Evolutionary conservation across 2,797 vertebrate species (phyloP).

Genomic region (Poecilia picta): DNA sequence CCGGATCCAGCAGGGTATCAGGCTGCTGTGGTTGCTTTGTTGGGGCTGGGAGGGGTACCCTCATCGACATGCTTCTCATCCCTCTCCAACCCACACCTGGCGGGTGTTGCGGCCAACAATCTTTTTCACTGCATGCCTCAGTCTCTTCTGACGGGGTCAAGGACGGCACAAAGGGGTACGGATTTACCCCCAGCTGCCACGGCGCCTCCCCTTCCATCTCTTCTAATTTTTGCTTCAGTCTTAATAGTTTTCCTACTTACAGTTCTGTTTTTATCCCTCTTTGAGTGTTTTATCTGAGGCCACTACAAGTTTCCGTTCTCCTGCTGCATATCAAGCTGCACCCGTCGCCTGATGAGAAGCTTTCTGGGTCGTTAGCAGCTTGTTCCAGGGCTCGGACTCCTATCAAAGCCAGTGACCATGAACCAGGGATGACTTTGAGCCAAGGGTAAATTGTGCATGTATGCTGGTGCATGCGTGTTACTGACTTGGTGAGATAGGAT

Average conservation of each 20-base stretch:
- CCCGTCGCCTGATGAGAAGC: constrained; percentile 38
- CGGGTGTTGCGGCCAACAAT: constrained; percentile 25
- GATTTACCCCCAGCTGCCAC: constrained; percentile 22
- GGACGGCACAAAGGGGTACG: constrained; percentile 54
- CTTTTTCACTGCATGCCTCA: constrained; percentile 35
- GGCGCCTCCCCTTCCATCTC: constrained; percentile 23
- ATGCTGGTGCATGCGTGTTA: constrained; percentile 20
- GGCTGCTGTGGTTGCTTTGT: constrained; percentile 26
- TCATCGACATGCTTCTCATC: constrained; percentile 64
- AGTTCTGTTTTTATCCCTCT: constrained; percentile 57
- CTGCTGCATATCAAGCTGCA: constrained; percentile 55
- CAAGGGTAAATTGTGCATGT: constrained; percentile 57
- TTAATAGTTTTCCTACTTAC: constrained; percentile 56
- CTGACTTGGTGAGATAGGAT: constrained; percentile 39
- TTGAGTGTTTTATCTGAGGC: constrained; percentile 71
- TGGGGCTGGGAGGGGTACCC: constrained; percentile 4
- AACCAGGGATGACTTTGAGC: constrained; percentile 68
- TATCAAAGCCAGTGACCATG: constrained; percentile 68
- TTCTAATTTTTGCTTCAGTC: constrained; percentile 35
- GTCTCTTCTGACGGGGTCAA: constrained; percentile 63
- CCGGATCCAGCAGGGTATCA: constrained; percentile 45
- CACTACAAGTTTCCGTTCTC: constrained; percentile 60
- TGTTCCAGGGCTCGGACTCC: constrained; percentile 53
- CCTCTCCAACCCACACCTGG: constrained; percentile 52
- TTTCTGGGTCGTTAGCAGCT: constrained; percentile 67